Conservation (phyloP, 2,888 invertebrate genomes). For the Cetonia aurata region DNA sequence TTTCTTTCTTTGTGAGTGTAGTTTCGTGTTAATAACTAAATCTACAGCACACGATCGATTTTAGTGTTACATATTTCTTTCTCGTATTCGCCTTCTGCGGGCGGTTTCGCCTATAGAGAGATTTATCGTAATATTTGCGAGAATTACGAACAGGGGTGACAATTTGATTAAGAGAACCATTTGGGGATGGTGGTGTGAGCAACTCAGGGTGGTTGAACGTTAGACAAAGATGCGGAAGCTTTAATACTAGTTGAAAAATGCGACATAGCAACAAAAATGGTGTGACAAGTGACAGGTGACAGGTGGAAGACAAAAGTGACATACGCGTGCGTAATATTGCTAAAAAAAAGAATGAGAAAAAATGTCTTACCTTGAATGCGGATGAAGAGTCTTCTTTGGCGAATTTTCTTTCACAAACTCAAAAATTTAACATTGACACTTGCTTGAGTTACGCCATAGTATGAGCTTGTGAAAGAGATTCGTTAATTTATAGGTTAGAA, state of each 20-base stretch:
- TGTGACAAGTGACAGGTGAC: conserved; percentile 9
- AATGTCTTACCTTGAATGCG: conserved; percentile 21
- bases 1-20: conserved; percentile 27
- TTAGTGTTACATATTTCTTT: conserved; percentile 25
- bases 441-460: conserved; percentile 12
- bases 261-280: background rate
- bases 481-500: conserved; percentile 8
- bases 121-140: conserved; percentile 39
- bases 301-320: conserved; percentile 3
- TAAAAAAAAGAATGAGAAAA: conserved; percentile 1
- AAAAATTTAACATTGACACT: conserved; percentile 11
- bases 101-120: conserved; percentile 6
- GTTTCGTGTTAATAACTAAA: conserved; percentile 34
- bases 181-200: conserved; percentile 1
- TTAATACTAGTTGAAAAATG: conserved; percentile 7
- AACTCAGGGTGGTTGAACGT: conserved; percentile 32
- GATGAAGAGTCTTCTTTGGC: background rate
- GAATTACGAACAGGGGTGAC: conserved; percentile 59
- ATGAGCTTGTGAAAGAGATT: conserved; percentile 29
- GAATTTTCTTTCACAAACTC: conserved; percentile 21
- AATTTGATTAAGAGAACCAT: conserved; percentile 57
- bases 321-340: conserved; percentile 9
- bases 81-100: conserved; percentile 5
- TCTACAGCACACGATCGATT: conserved; percentile 22
- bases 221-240: conserved; percentile 20